phyloP scores from a whole-genome alignment of 2,888 invertebrate species.

The Hoplodrina ambigua region DNA sequence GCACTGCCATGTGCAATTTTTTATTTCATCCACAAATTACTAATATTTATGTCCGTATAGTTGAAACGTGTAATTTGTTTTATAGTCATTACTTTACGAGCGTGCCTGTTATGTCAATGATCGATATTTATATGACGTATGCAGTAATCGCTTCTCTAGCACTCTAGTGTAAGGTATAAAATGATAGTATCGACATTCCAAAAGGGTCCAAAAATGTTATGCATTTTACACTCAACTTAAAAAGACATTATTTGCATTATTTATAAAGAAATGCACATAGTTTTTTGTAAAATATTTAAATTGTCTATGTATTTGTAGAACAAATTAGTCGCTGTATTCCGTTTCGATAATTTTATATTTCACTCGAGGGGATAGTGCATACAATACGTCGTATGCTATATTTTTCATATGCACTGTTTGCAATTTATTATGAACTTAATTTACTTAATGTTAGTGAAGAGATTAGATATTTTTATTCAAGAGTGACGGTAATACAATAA shows the following conservation, averaged over 20 bases:
- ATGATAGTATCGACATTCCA: slow-evolving; percentile 85
- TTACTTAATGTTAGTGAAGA: slow-evolving; percentile 87
- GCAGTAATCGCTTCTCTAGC: slow-evolving; percentile 76
- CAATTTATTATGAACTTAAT: slow-evolving; percentile 86
- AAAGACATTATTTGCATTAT: slow-evolving; percentile 71
- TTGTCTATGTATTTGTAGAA: slow-evolving; percentile 64
- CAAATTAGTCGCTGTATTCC: slow-evolving; percentile 67
- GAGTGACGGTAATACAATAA: slow-evolving; percentile 87
- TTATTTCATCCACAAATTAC: slow-evolving; percentile 80
- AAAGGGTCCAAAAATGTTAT: slow-evolving; percentile 83
- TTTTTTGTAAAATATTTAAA: slow-evolving; percentile 66
- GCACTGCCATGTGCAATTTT: slow-evolving; percentile 90
- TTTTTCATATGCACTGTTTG: slow-evolving; percentile 79
- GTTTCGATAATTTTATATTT: slow-evolving; percentile 62
- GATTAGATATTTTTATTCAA: slow-evolving; percentile 90
- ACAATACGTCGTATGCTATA: slow-evolving; percentile 61
- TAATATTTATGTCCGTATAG: slow-evolving; percentile 79
- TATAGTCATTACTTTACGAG: slow-evolving; percentile 85
- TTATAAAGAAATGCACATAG: slow-evolving; percentile 65
- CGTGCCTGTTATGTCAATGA: slow-evolving; percentile 76
- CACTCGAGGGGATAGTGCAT: slow-evolving; percentile 63
- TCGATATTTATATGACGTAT: slow-evolving; percentile 76
- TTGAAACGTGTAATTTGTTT: slow-evolving; percentile 81
- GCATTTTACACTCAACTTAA: slow-evolving; percentile 71
- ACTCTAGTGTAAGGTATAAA: slow-evolving; percentile 73